These are phyloP conservation scores for Scortum barcoo DNA, from an alignment of 2,113 vertebrate genomes.

Conservation along the genomic window DNA sequence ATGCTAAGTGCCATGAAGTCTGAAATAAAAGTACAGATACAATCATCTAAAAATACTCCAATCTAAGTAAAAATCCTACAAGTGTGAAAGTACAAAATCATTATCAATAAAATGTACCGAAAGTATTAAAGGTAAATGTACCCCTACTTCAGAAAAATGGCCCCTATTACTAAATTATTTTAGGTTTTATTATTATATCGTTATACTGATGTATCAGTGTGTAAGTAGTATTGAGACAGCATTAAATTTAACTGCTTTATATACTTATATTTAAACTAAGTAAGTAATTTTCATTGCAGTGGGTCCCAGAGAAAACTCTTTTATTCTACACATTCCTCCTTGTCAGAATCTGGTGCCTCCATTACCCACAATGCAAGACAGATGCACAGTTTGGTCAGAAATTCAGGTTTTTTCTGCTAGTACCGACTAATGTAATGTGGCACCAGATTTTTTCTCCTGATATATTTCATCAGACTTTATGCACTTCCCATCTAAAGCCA, in stretches of 20 bases:
- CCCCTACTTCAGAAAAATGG: not conserved
- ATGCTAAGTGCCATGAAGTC: constrained; percentile 4
- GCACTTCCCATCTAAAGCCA: too few species aligned
- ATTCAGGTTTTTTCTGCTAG: not conserved
- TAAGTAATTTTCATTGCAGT: not conserved
- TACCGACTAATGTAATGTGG: not conserved
- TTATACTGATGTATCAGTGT: not conserved
- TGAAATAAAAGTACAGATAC: not conserved
- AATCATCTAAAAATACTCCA: not conserved
- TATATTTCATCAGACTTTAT: too few species aligned
- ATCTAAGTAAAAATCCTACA: not conserved
- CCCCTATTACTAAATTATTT: not conserved
- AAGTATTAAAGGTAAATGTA: not conserved
- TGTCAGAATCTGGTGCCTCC: not conserved
- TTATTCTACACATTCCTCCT: not conserved
- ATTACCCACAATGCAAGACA: not conserved
- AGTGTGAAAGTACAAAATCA: not conserved
- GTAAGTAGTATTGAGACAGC: not conserved
- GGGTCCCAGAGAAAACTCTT: not conserved
- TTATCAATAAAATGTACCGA: not conserved
- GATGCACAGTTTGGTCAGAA: not conserved
- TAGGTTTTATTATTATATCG: not conserved
- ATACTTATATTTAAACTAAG: not conserved
- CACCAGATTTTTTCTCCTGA: too few species aligned
- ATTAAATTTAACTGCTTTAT: not conserved